Percentiles rank a stretch among this genome's conserved stretches.
These are phyloP conservation scores for Cladorhizidae sp. DNA, from an alignment of 37 sponge, comb jelly and placozoan species.

Conservation along the genomic window DNA sequence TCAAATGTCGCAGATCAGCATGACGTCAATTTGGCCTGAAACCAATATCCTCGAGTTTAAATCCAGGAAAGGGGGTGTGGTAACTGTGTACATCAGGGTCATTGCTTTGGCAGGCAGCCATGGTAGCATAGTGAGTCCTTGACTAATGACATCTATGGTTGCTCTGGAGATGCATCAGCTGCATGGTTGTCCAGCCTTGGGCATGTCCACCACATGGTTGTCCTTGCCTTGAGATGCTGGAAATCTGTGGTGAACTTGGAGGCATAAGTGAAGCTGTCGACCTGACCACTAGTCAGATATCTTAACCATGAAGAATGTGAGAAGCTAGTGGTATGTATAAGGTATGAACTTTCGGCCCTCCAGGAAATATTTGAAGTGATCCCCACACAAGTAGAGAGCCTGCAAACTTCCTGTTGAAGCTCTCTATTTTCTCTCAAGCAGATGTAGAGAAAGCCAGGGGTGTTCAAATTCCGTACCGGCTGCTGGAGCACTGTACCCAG, in stretches of 20 bases:
- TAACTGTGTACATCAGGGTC: background rate
- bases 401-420: too few species aligned
- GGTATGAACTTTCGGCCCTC: conserved; percentile 32
- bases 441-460: too few species aligned
- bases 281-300: conserved; percentile 22
- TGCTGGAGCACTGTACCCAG: too few species aligned
- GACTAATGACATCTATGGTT: too few species aligned
- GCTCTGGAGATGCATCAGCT: too few species aligned
- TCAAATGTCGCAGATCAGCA: conserved; percentile 30
- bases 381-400: too few species aligned
- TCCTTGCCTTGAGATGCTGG: background rate
- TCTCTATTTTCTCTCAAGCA: too few species aligned
- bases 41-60: background rate
- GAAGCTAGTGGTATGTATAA: conserved; percentile 38
- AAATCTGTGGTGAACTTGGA: background rate
- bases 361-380: too few species aligned
- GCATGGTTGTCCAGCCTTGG: too few species aligned
- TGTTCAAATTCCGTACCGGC: too few species aligned
- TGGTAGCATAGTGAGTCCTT: background rate
- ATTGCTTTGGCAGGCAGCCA: background rate
- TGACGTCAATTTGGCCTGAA: background rate
- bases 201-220: background rate
- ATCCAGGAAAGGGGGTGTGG: background rate
- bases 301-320: conserved; percentile 44
- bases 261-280: background rate